phyloP scores from a whole-genome alignment of 2,797 vertebrate species.

The Gallinago nigripennis region DNA sequence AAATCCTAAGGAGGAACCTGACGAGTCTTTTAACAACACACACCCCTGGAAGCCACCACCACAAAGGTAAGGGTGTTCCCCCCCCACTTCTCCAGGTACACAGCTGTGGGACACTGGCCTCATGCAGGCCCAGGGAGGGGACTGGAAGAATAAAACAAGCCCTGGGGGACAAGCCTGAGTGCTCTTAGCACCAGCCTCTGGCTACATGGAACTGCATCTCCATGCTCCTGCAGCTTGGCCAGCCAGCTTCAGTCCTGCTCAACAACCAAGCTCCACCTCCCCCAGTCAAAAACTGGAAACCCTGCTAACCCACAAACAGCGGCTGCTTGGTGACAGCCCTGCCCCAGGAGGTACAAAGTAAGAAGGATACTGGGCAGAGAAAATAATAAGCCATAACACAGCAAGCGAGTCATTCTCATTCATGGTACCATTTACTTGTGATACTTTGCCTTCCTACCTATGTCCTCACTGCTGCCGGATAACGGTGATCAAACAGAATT shows the following conservation, averaged over 20 bases:
- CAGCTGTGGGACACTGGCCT: neutral
- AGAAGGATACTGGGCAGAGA: neutral
- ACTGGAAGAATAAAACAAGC: neutral
- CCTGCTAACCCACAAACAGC: neutral
- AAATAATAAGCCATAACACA: neutral
- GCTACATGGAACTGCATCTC: neutral
- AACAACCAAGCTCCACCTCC: neutral
- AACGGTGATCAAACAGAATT: neutral
- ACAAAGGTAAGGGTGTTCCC: fast-evolving
- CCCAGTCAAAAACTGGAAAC: neutral
- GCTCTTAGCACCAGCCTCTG: neutral
- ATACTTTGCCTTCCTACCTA: neutral
- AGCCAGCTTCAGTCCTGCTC: neutral
- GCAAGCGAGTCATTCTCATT: neutral
- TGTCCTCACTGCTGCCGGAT: neutral
- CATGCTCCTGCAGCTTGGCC: neutral
- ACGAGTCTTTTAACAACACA: neutral
- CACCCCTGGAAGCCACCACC: neutral
- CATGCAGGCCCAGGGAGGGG: neutral
- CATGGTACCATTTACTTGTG: neutral
- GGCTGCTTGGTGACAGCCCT: neutral
- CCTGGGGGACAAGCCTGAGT: neutral
- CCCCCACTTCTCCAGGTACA: neutral
- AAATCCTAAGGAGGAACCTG: neutral
- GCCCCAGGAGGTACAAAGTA: neutral